A percentile compares a stretch with the other conserved stretches of the same genome.
Conservation (phyloP, 2,888 invertebrate genomes). For the Cheilosia vernalis region DNA sequence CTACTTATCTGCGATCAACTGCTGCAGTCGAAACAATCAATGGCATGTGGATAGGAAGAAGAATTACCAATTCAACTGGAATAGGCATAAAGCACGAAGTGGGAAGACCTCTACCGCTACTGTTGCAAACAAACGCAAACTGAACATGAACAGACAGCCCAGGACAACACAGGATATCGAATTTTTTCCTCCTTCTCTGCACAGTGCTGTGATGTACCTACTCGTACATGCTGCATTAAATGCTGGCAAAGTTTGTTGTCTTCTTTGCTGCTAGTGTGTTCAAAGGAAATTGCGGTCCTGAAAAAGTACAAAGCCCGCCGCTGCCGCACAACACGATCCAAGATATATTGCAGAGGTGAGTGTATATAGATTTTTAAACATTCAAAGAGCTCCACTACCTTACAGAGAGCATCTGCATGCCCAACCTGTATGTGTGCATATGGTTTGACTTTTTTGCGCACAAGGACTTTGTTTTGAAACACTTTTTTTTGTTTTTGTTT, state of each 20-base stretch:
- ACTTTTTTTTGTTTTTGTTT: too few relatives aligned
- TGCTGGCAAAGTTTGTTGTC: conserved; percentile 43
- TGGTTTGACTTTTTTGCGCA: too few relatives aligned
- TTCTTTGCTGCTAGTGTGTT: conserved; percentile 42
- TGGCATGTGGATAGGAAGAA: conserved; percentile 10
- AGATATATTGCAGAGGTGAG: too few relatives aligned
- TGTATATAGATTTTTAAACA: too few relatives aligned
- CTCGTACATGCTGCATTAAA: conserved; percentile 18
- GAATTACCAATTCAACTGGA: conserved; percentile 33
- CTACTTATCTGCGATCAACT: conserved; percentile 51
- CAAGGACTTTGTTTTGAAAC: too few relatives aligned
- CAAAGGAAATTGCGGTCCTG: conserved; percentile 51
- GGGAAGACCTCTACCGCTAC: not conserved
- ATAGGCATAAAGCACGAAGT: conserved; percentile 15
- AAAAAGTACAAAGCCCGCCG: conserved; percentile 3
- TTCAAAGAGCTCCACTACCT: too few relatives aligned
- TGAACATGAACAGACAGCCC: not conserved
- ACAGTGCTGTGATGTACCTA: conserved; percentile 1
- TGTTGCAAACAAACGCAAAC: not conserved
- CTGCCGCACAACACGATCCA: too few relatives aligned
- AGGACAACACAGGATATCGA: conserved; percentile 33
- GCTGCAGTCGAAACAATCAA: conserved; percentile 58
- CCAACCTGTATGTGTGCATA: too few relatives aligned
- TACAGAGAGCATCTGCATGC: too few relatives aligned
- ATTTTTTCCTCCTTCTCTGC: conserved; percentile 39